Percentiles rank a stretch among this genome's conserved stretches.
These are phyloP conservation scores for Yponomeuta plumbellus DNA, from an alignment of 2,888 invertebrate genomes.

Conservation along the genomic window DNA sequence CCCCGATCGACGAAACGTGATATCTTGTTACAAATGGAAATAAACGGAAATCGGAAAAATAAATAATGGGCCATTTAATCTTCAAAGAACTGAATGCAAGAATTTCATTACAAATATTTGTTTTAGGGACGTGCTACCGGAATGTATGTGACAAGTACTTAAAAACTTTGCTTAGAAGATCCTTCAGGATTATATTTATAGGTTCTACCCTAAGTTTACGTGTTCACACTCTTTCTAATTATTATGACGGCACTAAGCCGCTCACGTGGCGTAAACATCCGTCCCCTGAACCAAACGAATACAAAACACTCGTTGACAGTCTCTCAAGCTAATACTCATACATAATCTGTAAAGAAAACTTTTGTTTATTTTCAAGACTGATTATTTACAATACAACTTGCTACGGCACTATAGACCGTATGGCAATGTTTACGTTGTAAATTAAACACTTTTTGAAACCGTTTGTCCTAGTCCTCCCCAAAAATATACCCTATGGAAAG, in stretches of 20 bases:
- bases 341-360: slow-evolving; percentile 49
- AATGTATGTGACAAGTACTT: neutral
- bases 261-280: slow-evolving; percentile 56
- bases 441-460: slow-evolving; percentile 46
- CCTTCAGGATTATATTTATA: neutral
- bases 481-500: slow-evolving; percentile 29
- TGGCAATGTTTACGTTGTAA: slow-evolving; percentile 69
- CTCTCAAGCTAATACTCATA: slow-evolving; percentile 63
- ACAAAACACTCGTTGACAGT: slow-evolving; percentile 56
- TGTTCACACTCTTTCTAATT: slow-evolving; percentile 72
- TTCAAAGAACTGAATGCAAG: neutral
- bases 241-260: slow-evolving; percentile 57
- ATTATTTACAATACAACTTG: slow-evolving; percentile 50
- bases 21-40: slow-evolving; percentile 19
- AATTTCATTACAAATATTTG: neutral
- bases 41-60: slow-evolving; percentile 2
- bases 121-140: neutral
- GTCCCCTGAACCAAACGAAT: slow-evolving; percentile 44
- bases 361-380: slow-evolving; percentile 45
- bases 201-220: slow-evolving; percentile 27
- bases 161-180: neutral
- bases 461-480: slow-evolving; percentile 30
- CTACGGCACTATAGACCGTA: slow-evolving; percentile 45
- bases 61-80: neutral
- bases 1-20: slow-evolving; percentile 35